Percentiles rank a stretch among this genome's conserved stretches.
Evolutionary conservation across 1,140 invertebrate genomes (phyloP).

Genomic region (Monochamus saltuarius): DNA sequence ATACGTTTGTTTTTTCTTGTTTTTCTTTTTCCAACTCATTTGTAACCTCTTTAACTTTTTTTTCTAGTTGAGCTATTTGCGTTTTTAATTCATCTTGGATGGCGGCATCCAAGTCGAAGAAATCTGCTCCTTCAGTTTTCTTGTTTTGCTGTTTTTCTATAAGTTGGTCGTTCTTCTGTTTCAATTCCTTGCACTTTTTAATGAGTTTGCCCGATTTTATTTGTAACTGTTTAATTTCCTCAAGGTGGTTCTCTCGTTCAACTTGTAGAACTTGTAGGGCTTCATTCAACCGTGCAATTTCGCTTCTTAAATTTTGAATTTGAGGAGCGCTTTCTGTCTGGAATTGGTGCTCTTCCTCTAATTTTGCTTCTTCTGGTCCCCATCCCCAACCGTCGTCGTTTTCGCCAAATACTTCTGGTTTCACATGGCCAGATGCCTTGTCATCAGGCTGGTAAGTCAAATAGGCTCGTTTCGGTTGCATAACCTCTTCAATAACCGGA

Average conservation of each 20-base stretch:
- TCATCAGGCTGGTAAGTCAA: conserved; percentile 26
- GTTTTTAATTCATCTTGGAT: conserved; percentile 73
- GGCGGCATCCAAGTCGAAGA: conserved; percentile 68
- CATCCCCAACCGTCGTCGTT: conserved; percentile 61
- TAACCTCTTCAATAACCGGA: conserved; percentile 53
- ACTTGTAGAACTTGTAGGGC: conserved; percentile 55
- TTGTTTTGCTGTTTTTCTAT: conserved; percentile 55
- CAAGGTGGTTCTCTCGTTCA: conserved; percentile 54
- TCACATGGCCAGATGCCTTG: no score
- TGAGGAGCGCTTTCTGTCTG: conserved; percentile 37
- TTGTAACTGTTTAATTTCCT: conserved; percentile 63
- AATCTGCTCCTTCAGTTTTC: conserved; percentile 46
- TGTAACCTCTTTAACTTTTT: conserved; percentile 60
- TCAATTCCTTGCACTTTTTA: conserved; percentile 74
- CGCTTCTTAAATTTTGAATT: conserved; percentile 27
- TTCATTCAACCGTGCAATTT: conserved; percentile 54
- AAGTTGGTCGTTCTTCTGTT: conserved; percentile 64
- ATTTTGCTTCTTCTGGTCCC: conserved; percentile 56
- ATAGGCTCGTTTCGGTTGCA: conserved; percentile 45
- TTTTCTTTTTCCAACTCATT: conserved; percentile 61
- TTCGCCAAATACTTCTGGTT: conserved; percentile 41
- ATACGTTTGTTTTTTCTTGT: conserved; percentile 64
- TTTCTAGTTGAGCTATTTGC: conserved; percentile 66
- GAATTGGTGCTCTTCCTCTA: conserved; percentile 49
- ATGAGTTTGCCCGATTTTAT: conserved; percentile 68